These are phyloP conservation scores for Acyrthosiphon pisum DNA, from an alignment of 1,140 invertebrate species.

Conservation along the genomic window DNA sequence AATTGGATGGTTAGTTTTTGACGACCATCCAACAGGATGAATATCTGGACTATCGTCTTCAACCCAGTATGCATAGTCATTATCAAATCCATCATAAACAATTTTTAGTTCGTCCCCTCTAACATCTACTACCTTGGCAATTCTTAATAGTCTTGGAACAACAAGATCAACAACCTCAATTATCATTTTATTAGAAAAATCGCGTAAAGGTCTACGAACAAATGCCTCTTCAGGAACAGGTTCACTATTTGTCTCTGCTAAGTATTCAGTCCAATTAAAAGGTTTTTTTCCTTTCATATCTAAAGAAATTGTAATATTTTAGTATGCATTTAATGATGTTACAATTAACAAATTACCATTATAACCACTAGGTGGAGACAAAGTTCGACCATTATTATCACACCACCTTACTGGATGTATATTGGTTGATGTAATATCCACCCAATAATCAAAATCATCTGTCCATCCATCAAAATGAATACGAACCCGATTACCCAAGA, in stretches of 20 bases:
- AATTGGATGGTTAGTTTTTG: conserved; percentile 84
- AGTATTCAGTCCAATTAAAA: conserved; percentile 85
- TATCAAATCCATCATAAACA: conserved; percentile 90
- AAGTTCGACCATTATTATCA: conserved; percentile 76
- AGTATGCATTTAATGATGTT: not conserved
- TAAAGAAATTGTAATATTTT: conserved; percentile 61
- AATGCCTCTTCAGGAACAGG: conserved; percentile 86
- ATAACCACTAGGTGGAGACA: conserved; percentile 87
- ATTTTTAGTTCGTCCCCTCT: conserved; percentile 81
- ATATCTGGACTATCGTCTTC: conserved; percentile 90
- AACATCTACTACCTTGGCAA: conserved; percentile 82
- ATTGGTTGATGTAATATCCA: conserved; percentile 85
- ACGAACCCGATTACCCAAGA: conserved; percentile 83
- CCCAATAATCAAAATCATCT: conserved; percentile 93
- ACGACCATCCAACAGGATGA: conserved; percentile 90
- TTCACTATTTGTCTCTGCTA: conserved; percentile 76
- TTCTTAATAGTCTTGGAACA: conserved; percentile 82
- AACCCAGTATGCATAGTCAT: conserved; percentile 86
- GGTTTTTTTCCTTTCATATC: conserved; percentile 74
- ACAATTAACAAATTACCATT: conserved; percentile 40
- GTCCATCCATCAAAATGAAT: conserved; percentile 97
- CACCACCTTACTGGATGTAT: conserved; percentile 96
- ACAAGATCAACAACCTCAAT: conserved; percentile 90
- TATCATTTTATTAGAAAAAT: conserved; percentile 76
- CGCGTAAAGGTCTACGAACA: conserved; percentile 73